Conservation (phyloP, 2,797 vertebrate species). For the Calcarius lapponicus region DNA sequence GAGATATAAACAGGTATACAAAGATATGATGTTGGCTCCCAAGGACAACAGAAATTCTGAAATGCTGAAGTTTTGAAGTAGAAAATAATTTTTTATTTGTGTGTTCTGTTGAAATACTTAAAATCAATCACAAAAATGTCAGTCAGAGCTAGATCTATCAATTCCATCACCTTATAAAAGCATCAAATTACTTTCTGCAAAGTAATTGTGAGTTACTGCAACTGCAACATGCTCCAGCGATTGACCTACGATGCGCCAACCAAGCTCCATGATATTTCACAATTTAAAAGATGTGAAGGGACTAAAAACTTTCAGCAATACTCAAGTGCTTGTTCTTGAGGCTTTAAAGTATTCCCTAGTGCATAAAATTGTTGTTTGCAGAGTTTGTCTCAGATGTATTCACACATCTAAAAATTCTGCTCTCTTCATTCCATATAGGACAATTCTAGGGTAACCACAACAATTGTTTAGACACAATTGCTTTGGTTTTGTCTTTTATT, state of each 20-base stretch:
- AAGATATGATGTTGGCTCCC: not conserved
- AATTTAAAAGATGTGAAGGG: not conserved
- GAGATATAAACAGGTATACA: not conserved
- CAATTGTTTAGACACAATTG: not conserved
- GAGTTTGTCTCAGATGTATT: not conserved
- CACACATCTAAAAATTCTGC: not conserved
- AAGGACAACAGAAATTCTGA: not conserved
- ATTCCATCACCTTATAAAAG: not conserved
- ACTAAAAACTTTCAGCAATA: not conserved
- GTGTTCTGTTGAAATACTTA: not conserved
- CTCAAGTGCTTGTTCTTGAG: not conserved
- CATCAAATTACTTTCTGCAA: not conserved
- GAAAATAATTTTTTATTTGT: not conserved
- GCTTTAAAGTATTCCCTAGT: not conserved
- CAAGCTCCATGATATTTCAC: not conserved
- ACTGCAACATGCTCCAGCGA: rapidly evolving
- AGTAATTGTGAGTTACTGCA: not conserved
- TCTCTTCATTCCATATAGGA: not conserved
- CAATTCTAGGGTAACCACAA: not conserved
- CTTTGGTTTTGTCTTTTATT: not conserved
- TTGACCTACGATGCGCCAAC: rapidly evolving
- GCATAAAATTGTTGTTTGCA: not conserved
- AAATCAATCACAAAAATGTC: not conserved
- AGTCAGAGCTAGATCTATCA: not conserved
- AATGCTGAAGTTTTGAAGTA: not conserved